Evolutionary conservation across 2,797 vertebrate species (phyloP).

Genomic region (Bovichtus variegatus): DNA sequence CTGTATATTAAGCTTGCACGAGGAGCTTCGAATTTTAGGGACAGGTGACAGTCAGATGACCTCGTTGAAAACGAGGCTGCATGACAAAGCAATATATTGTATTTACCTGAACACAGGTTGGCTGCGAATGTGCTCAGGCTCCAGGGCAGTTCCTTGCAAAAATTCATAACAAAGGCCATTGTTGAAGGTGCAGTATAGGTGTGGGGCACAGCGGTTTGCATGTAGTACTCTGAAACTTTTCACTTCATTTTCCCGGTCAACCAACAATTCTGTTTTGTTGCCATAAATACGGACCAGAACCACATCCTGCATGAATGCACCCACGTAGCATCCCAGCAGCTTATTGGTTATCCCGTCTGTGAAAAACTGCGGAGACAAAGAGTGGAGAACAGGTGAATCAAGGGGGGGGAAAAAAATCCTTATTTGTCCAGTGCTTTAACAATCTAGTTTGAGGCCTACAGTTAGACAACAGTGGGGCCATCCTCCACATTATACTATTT

Average conservation of each 20-base stretch:
- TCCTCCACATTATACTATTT: background rate
- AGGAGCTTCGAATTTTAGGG: accelerated
- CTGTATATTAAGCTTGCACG: background rate
- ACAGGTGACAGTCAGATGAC: background rate
- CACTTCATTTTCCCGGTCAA: conserved; percentile 96
- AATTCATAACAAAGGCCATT: conserved; percentile 98
- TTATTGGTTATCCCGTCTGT: conserved; percentile 99
- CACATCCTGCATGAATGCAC: conserved; percentile 89
- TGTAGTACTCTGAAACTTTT: conserved; percentile 97
- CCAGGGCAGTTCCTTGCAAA: conserved; percentile 93
- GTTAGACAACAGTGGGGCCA: background rate
- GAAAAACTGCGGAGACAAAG: conserved; percentile 86
- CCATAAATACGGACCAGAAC: conserved; percentile 97
- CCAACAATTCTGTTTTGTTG: conserved; percentile 95
- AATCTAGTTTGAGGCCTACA: background rate
- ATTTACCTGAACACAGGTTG: conserved; percentile 91
- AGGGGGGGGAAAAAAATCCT: background rate
- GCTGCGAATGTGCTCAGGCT: conserved; percentile 93
- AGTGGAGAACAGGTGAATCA: conserved; percentile 6
- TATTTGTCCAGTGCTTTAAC: background rate
- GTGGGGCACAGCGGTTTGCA: conserved; percentile 93
- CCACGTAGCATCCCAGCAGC: conserved; percentile 94
- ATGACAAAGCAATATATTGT: accelerated
- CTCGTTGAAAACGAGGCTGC: background rate
- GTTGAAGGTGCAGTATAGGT: conserved; percentile 96